These are phyloP conservation scores for Daboia siamensis DNA, from an alignment of 2,113 vertebrate genomes.

Conservation along the genomic window DNA sequence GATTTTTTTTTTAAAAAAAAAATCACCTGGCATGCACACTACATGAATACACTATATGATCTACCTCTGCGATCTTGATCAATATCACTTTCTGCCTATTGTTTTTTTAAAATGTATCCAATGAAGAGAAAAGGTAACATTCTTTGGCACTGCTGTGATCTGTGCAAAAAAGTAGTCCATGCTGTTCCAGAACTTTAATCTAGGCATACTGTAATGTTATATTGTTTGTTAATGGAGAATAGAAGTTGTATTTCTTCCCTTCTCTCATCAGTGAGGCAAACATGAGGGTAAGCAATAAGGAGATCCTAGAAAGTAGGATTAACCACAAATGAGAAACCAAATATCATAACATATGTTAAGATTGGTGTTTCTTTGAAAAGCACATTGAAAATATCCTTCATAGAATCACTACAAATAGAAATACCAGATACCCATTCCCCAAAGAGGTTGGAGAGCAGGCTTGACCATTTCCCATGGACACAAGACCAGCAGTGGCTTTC, in stretches of 20 bases:
- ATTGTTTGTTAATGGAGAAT: neutral
- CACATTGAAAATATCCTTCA: neutral
- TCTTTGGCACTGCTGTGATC: neutral
- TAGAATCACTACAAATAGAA: neutral
- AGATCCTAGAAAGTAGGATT: neutral
- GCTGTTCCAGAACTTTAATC: neutral
- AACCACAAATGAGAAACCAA: neutral
- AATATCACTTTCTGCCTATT: neutral
- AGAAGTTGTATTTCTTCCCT: neutral
- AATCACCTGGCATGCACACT: neutral
- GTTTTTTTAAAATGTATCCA: too few relatives aligned
- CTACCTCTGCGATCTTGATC: neutral
- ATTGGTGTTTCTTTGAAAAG: neutral
- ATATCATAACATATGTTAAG: too few relatives aligned
- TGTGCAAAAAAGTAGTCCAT: neutral
- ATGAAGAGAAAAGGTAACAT: neutral
- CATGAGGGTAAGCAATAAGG: neutral
- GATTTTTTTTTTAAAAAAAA: neutral
- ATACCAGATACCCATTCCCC: neutral
- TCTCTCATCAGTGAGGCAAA: neutral
- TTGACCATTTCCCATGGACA: neutral
- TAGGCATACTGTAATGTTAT: neutral
- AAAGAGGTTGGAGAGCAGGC: neutral
- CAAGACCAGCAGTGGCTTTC: neutral
- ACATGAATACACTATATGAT: neutral